A percentile compares a stretch with the other conserved stretches of the same genome.
Conservation (phyloP, 2,113 vertebrate species). For the Gobius niger region DNA sequence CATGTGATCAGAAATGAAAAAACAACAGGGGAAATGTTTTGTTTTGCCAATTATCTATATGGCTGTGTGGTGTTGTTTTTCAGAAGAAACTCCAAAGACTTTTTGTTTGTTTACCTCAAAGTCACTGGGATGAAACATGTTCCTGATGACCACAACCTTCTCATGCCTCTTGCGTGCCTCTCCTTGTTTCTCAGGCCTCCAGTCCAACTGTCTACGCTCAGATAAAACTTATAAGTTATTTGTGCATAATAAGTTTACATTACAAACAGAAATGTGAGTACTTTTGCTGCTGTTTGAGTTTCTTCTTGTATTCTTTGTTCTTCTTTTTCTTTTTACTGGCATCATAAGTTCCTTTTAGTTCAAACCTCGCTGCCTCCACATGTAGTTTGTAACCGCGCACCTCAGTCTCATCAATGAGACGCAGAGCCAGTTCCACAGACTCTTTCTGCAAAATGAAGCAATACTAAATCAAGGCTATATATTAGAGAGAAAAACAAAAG, state of each 20-base stretch:
- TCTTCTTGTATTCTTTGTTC: conserved; percentile 93
- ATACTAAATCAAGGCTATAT: too few species aligned
- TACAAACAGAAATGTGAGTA: conserved; percentile 55
- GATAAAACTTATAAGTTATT: neutral
- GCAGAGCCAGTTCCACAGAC: conserved; percentile 87
- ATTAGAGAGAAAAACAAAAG: too few species aligned
- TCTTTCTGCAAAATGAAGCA: conserved; percentile 80
- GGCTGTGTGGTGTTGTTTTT: neutral
- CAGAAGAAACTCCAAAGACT: neutral
- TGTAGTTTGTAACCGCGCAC: conserved; percentile 91
- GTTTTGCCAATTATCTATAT: neutral
- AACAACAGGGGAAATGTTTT: neutral
- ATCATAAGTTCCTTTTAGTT: conserved; percentile 93
- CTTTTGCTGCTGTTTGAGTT: conserved; percentile 90
- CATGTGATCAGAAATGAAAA: neutral
- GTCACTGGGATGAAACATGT: conserved; percentile 97
- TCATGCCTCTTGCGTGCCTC: conserved; percentile 84
- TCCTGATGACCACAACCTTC: conserved; percentile 90
- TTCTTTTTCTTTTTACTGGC: conserved; percentile 96
- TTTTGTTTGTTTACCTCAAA: conserved; percentile 83
- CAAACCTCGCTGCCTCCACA: conserved; percentile 90
- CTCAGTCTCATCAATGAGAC: conserved; percentile 91
- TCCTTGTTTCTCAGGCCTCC: conserved; percentile 91
- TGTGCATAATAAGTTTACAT: neutral
- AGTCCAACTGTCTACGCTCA: conserved; percentile 87